Base-by-base conservation (phyloP, 2,888 invertebrate species). In the Sussaba pulchella region DNA sequence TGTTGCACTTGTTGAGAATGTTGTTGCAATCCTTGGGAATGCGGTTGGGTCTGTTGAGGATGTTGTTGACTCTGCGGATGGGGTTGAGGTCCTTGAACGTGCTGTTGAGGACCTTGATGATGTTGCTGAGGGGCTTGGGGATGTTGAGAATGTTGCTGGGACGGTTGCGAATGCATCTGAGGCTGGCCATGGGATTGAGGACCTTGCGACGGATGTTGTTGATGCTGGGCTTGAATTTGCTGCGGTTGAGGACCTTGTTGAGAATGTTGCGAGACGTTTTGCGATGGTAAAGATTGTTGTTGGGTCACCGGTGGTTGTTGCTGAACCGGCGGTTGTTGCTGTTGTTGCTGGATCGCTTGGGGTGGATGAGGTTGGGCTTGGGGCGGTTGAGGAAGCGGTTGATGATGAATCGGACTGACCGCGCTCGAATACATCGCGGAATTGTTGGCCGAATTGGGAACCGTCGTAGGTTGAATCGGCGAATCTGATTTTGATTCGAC, bases 401-500 rank as follows among this genome's bases (percentile, higher is more conserved):
- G 82, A 70, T 87, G 88, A 45, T 86, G 85, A 59, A 90, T 86
- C 26, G 90, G 89, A 83, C 87, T 89, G 19, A 90, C 87, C 0
- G 88, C 78, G 17, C 85, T 88, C 12, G 91, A 87, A 71, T 90
- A 91, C 81, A 87, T 88, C 45, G 85, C 85, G 43, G 88, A 73
- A 77, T 83, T 88, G 21, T 86, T 85, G n/a, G 75, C 24, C 66
- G 86, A 86, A 47, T 86, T 84, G 73, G 81, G 83, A 10, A 67
- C 14, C 64, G 84, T 74, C 6, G 75, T 64, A 67, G 85, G 84
- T 75, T 85, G 84, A 2, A 79, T 14, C 2, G 87, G 73, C 2
- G 87, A 77, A 57, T 91, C 91, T 0, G 86, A 26, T 82, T 92
- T 92, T 36, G 71, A 78, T 66, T 92, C 92, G 5, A 64, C 82